These are phyloP conservation scores for Agrotis exclamationis DNA, from an alignment of 2,888 invertebrate genomes.

Conservation along the genomic window DNA sequence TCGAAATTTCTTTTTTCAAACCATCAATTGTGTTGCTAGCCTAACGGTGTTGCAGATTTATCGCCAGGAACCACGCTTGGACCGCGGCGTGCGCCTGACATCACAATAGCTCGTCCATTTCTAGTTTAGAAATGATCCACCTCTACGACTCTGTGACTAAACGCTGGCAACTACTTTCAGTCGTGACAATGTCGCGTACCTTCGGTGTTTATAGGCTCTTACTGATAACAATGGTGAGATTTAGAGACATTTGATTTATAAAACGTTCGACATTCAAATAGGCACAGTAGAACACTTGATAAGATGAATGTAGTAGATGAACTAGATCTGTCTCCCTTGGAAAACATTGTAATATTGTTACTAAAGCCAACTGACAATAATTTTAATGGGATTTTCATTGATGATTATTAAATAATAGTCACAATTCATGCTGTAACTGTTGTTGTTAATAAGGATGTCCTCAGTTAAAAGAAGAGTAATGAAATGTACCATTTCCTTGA, in stretches of 20 bases:
- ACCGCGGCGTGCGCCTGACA: conserved; percentile 75
- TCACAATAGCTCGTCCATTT: conserved; percentile 83
- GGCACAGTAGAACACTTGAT: conserved; percentile 29
- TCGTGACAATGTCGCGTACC: conserved; percentile 72
- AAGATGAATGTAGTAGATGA: conserved; percentile 8
- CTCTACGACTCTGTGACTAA: conserved; percentile 58
- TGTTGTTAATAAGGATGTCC: not conserved
- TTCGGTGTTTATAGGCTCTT: conserved; percentile 68
- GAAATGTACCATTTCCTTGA: conserved; percentile 26
- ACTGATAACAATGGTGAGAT: conserved; percentile 58
- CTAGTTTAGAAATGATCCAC: conserved; percentile 74
- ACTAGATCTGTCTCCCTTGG: not conserved
- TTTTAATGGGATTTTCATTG: conserved; percentile 3
- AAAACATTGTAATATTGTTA: conserved; percentile 2
- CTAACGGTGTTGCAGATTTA: conserved; percentile 73
- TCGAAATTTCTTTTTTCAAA: conserved; percentile 52
- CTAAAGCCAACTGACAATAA: not conserved
- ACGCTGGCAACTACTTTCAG: conserved; percentile 63
- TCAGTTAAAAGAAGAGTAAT: conserved; percentile 18
- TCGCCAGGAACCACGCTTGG: conserved; percentile 71
- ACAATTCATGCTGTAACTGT: not conserved
- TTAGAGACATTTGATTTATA: conserved; percentile 42
- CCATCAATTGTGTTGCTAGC: conserved; percentile 64
- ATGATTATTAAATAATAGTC: conserved; percentile 2
- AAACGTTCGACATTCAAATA: conserved; percentile 40